Evolutionary conservation across 1,140 invertebrate genomes (phyloP).

Genomic region (Musca vetustissima): DNA sequence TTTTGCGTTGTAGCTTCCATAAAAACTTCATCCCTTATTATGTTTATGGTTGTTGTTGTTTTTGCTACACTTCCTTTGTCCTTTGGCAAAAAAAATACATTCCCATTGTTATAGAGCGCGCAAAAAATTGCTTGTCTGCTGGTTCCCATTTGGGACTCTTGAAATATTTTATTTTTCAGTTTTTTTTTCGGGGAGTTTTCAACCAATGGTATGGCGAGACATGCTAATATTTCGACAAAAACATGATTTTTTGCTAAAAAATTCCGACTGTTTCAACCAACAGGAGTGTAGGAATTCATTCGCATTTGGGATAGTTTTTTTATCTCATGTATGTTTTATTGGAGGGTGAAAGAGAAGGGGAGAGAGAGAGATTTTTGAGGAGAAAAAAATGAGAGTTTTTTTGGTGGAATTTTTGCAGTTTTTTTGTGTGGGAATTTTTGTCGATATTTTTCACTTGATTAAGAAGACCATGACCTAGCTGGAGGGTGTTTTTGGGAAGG

Average conservation of each 20-base stretch:
- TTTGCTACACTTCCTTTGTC: neutral
- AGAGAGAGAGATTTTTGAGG: neutral
- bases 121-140: neutral
- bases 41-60: no score
- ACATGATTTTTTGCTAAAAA: constrained; percentile 51
- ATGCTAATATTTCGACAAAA: constrained; percentile 50
- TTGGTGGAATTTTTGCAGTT: no score
- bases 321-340: neutral
- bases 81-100: neutral
- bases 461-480: no score
- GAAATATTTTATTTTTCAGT: neutral
- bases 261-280: constrained; percentile 28
- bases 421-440: no score
- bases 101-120: neutral
- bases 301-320: constrained; percentile 11
- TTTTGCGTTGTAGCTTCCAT: no score
- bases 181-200: constrained; percentile 35
- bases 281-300: constrained; percentile 43
- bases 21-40: no score
- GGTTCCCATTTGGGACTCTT: neutral
- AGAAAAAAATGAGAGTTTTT: no score
- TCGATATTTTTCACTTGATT: no score
- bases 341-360: neutral
- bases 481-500: no score
- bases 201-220: constrained; percentile 49